Conservation (phyloP, 2,113 vertebrate genomes). For the Hemiprocne comata region DNA sequence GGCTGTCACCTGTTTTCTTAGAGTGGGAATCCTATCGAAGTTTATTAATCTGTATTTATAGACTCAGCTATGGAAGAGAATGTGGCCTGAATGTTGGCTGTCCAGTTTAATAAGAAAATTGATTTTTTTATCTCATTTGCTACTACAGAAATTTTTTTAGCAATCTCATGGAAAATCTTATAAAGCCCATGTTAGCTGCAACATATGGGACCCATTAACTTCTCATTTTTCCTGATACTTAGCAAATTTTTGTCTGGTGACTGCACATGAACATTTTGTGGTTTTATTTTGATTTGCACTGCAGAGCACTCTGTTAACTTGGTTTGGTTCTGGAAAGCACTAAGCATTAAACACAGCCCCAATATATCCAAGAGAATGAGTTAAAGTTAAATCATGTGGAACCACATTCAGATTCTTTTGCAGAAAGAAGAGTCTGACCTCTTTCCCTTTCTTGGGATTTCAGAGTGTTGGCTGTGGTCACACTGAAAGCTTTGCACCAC, state of each 20-base stretch:
- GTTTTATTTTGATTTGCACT: slow-evolving; percentile 70
- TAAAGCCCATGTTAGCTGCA: slow-evolving; percentile 66
- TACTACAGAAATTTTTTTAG: slow-evolving; percentile 42
- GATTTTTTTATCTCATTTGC: slow-evolving; percentile 61
- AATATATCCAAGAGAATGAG: not conserved
- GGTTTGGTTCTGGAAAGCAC: slow-evolving; percentile 61
- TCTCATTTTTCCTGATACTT: slow-evolving; percentile 76
- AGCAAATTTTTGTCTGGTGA: slow-evolving; percentile 80
- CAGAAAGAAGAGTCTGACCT: not conserved
- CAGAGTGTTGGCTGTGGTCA: not conserved
- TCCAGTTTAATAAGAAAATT: slow-evolving; percentile 54
- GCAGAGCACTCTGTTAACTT: slow-evolving; percentile 58
- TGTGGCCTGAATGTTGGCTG: not conserved
- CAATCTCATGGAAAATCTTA: slow-evolving; percentile 72
- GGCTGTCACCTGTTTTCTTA: not conserved
- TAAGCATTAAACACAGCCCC: not conserved
- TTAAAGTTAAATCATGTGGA: slow-evolving; percentile 17
- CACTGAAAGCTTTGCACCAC: not conserved
- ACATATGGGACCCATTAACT: slow-evolving; percentile 76
- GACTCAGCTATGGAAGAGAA: not conserved
- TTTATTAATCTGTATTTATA: slow-evolving; percentile 23
- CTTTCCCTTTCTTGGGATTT: not conserved
- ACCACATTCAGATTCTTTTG: not conserved
- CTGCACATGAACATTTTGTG: slow-evolving; percentile 57
- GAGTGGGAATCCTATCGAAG: not conserved